A percentile compares a stretch with the other conserved stretches of the same genome.
Evolutionary conservation across 2,797 vertebrate species (phyloP).

Genomic region (Pteropus rufus): DNA sequence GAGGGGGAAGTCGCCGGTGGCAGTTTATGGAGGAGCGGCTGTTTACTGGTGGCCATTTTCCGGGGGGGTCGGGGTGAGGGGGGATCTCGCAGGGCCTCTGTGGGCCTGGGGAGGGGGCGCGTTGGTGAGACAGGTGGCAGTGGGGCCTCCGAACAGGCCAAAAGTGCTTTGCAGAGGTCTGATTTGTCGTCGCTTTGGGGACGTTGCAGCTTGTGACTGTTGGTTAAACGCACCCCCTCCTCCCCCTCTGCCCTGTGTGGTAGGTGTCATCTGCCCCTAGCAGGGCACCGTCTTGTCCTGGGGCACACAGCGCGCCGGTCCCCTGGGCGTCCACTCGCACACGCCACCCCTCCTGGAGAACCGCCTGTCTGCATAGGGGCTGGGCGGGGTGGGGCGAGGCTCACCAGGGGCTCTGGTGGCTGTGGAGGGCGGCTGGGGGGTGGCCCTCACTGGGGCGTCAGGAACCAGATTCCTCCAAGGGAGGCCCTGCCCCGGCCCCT

Average conservation of each 20-base stretch:
- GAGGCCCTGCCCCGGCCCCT: too few species aligned
- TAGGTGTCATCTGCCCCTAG: too few species aligned
- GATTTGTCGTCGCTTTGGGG: background rate
- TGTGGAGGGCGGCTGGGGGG: too few species aligned
- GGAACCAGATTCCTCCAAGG: background rate
- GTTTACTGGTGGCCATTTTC: background rate
- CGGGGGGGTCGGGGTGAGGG: rapidly evolving
- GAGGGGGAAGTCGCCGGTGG: background rate
- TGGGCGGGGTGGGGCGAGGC: background rate
- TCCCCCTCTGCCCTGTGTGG: rapidly evolving
- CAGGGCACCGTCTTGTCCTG: background rate
- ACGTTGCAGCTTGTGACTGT: rapidly evolving
- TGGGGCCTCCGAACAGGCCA: background rate
- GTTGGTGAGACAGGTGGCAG: background rate
- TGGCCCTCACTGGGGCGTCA: background rate
- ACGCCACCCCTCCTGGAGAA: rapidly evolving
- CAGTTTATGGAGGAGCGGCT: background rate
- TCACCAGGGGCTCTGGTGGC: too few species aligned
- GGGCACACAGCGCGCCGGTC: rapidly evolving
- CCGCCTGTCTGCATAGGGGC: background rate
- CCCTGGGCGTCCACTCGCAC: rapidly evolving
- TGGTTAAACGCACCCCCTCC: background rate
- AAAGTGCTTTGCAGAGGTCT: background rate
- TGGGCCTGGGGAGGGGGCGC: background rate
- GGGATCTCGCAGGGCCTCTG: background rate